Conservation (phyloP, 2,113 vertebrate genomes). For the Epinephelus lanceolatus region DNA sequence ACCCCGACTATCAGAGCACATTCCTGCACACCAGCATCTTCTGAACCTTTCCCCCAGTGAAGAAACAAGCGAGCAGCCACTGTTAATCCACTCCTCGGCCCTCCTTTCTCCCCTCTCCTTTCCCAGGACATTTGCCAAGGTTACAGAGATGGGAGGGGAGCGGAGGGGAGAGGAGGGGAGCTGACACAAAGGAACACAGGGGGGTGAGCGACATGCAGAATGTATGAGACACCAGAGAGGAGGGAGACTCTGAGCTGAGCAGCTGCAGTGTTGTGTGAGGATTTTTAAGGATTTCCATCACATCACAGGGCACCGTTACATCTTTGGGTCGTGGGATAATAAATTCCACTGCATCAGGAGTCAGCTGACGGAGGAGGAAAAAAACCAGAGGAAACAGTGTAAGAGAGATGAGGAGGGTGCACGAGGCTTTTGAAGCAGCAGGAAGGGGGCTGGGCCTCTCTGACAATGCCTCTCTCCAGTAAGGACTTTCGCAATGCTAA, state of each 20-base stretch:
- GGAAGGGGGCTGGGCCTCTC: constrained; percentile 56
- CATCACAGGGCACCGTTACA: constrained; percentile 6
- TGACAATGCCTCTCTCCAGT: constrained; percentile 2
- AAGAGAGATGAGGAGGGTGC: constrained; percentile 32
- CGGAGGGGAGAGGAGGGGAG: background rate
- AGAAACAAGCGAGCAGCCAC: constrained; percentile 30
- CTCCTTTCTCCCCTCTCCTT: constrained; percentile 30
- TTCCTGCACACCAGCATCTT: constrained; percentile 23
- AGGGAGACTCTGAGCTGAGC: constrained; percentile 29
- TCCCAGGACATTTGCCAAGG: constrained; percentile 69
- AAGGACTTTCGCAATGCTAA: constrained; percentile 32
- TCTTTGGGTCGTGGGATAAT: constrained; percentile 3
- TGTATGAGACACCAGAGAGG: constrained; percentile 65
- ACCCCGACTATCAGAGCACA: background rate
- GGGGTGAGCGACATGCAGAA: constrained; percentile 50
- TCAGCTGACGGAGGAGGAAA: constrained; percentile 45
- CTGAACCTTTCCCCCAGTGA: constrained; percentile 16
- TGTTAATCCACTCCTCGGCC: constrained; percentile 32
- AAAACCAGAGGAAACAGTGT: background rate
- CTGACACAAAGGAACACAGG: constrained; percentile 38
- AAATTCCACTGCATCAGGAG: constrained; percentile 38
- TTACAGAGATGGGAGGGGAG: constrained; percentile 40
- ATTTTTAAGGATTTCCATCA: constrained; percentile 14
- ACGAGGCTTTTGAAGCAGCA: constrained; percentile 16
- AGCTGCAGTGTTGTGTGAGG: constrained; percentile 21